Base-by-base conservation (phyloP, 2,113 vertebrate species). In the Thomomys bottae region DNA sequence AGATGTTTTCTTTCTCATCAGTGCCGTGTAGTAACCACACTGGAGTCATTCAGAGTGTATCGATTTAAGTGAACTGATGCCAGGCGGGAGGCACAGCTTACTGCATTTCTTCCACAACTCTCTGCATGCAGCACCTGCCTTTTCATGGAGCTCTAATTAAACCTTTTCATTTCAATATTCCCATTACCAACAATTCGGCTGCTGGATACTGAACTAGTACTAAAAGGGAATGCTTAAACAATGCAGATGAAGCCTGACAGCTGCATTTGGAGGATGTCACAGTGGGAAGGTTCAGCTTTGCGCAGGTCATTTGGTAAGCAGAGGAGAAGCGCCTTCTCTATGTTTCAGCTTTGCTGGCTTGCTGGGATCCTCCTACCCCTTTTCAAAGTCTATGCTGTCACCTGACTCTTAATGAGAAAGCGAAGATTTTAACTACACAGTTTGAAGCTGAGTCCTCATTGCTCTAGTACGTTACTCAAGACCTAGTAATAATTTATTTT, bases 1-100 rank as follows among this genome's bases (percentile, higher is more conserved):
- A 66, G 93, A 92, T 88, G 94, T 91, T 93, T 95, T 95, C 92
- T 94, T 90, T 94, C 94, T 84, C 84, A 91, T 93, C 95, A 95
- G 92, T 91, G 71, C 93, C 68, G 72, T 68, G 59, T 81, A 76
- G 92, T 71, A 82, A 76, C 92, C 75, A 82, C 73, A 80, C 45
- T 92, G 7, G 84, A 95, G 88, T 92, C 80, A 89, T 72, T 93
- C 92, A 82, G 87, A 93, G 93, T 67, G 49, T 88, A 93, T 95
- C 94, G 83, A 88, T 87, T 94, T 76, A 84, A 91, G 83, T 72
- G 76, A 95, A 80, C 79, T 8, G 94, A 66, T 81, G 67, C 49
- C 49, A 54, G 49, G 14, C 88, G 49, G 78, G 81, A 72, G 64
- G 73, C 91, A 70, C 66, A 67, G 94, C 89, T 92, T 90, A 89